Evolutionary conservation across 2,113 vertebrate genomes (phyloP).

Genomic region (Hiodon alosoides): DNA sequence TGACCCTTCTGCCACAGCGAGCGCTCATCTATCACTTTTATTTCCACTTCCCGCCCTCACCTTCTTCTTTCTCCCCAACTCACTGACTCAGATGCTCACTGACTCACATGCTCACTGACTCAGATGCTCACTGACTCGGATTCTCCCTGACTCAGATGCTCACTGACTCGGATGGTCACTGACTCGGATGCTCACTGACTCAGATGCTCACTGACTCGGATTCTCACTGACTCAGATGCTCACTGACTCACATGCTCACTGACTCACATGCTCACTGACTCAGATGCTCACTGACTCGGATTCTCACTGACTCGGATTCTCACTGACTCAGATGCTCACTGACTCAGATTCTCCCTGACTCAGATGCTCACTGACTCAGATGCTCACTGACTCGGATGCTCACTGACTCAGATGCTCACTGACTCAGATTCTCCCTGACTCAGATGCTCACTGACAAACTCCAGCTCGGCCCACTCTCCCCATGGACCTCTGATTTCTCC

Average conservation of each 20-base stretch:
- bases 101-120: conserved; percentile 1
- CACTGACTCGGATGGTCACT: not conserved
- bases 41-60: conserved; percentile 31
- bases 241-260: not conserved
- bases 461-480: no score
- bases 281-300: conserved; percentile 24
- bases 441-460: conserved; percentile 4
- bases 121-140: conserved; percentile 24
- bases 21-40: conserved; percentile 68
- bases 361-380: conserved; percentile 23
- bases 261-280: conserved; percentile 1
- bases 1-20: conserved; percentile 63
- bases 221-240: conserved; percentile 16
- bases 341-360: conserved; percentile 27
- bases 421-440: conserved; percentile 5
- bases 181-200: conserved; percentile 1
- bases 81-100: not conserved
- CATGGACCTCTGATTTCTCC: no score
- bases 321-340: not conserved
- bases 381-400: conserved; percentile 12
- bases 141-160: conserved; percentile 17
- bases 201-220: conserved; percentile 24
- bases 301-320: conserved; percentile 15
- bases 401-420: not conserved
- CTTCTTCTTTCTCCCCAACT: not conserved